Base-by-base conservation (phyloP, 2,113 vertebrate species). In the Alethe castanea region DNA sequence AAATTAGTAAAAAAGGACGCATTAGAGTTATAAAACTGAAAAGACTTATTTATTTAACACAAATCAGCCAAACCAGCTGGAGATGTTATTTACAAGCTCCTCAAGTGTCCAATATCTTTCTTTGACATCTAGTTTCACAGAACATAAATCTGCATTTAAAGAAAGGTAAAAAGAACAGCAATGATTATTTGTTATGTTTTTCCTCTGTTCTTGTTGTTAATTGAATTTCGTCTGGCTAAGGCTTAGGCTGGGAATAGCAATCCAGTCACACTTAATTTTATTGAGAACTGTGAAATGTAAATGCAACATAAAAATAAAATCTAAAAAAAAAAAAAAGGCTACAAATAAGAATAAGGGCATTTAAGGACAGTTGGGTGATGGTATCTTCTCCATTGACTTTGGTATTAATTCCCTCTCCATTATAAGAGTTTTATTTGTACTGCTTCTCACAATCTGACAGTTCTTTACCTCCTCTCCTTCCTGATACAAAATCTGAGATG, bases 51-150 rank as follows among this genome's bases (percentile, higher is more conserved):
- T 83, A 35, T 85, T 95, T 96, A 88, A 95, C 91, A 94, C 53
- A 95, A 96, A 90, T 90, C 86, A 95, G 91, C 94, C 92, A 96
- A 96, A 81, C 8, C 53, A 97, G 71, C 83, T 95, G 64, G 57
- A 70, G 47, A 86, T 86, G 50, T 91, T 96, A 92, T 94, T 97
- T 96, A 97, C 64, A 96, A 94, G 70, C 33, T 96, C 20, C 52
- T 87, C 81, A 92, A 91, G 38, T 60, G 74, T 28, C 54, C 91
- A 85, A 48, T 12, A 92, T 92, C 59, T 74, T 44, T 50, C 7
- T 48, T 26, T 84, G 67, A 94, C 85, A 86, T 50, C 22, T 69
- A 53, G 38, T 54, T 77, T 65, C 73, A 33, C 36, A 83, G 48
- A 88, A 78, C 36, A 33, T 42, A 95, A 90, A 48, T 11, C 7